A percentile compares a stretch with the other conserved stretches of the same genome.
Evolutionary conservation across 1,140 invertebrate species (phyloP).

Genomic region (Pachyrhynchus sulphureomaculatus): DNA sequence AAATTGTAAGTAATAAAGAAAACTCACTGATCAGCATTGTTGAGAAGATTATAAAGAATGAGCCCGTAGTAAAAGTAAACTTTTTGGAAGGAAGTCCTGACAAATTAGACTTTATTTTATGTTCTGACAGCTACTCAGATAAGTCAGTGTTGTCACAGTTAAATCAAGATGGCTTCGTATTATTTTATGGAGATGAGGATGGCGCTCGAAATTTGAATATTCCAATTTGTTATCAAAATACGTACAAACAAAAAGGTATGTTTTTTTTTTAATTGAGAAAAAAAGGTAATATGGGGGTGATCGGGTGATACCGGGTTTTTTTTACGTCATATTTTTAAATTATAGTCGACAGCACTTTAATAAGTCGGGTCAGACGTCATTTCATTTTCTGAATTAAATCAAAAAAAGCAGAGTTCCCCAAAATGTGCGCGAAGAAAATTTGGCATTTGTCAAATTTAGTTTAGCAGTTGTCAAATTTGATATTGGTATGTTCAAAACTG

Average conservation of each 20-base stretch:
- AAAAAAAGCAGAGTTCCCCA: too few species aligned
- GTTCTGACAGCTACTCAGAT: neutral
- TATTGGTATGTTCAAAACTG: too few species aligned
- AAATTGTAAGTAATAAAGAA: conserved; percentile 67
- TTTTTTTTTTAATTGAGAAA: neutral
- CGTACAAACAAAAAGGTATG: neutral
- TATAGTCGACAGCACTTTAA: too few species aligned
- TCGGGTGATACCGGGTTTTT: neutral
- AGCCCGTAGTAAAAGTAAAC: conserved; percentile 67
- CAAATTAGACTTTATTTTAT: conserved; percentile 5
- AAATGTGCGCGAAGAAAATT: too few species aligned
- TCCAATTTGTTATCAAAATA: neutral
- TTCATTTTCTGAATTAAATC: too few species aligned
- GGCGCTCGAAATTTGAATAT: neutral
- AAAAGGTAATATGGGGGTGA: neutral
- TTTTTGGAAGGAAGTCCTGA: conserved; percentile 56
- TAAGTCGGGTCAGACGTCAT: too few species aligned
- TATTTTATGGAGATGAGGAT: neutral
- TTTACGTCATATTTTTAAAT: too few species aligned
- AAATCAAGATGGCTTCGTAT: conserved; percentile 6
- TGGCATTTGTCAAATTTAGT: too few species aligned
- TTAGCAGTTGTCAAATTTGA: too few species aligned
- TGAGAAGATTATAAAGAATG: conserved; percentile 61
- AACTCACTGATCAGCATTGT: conserved; percentile 60
- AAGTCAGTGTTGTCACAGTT: neutral